Conservation (phyloP, 2,113 vertebrate genomes). For the Engystomops pustulosus region DNA sequence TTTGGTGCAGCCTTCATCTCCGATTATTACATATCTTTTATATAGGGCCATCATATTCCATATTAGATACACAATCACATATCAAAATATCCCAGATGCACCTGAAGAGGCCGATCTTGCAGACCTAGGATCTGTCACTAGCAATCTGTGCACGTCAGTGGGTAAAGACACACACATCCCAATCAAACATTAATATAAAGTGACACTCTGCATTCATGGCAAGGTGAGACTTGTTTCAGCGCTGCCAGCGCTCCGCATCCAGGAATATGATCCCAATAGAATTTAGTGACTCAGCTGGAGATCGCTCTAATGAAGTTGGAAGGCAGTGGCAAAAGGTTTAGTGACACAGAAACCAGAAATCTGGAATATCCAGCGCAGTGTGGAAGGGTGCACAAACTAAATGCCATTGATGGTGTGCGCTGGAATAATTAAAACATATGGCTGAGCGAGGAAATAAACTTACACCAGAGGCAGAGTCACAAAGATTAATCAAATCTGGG, state of each 20-base stretch:
- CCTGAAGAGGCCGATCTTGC: background rate
- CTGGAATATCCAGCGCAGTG: background rate
- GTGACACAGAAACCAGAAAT: conserved; percentile 19
- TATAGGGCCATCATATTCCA: too few relatives aligned
- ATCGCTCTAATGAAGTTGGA: conserved; percentile 40
- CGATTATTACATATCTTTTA: too few relatives aligned
- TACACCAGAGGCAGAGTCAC: too few relatives aligned
- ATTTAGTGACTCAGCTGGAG: conserved; percentile 47
- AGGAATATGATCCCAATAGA: conserved; percentile 46
- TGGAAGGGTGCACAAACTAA: background rate
- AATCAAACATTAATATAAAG: conserved; percentile 12
- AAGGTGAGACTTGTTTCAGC: conserved; percentile 40
- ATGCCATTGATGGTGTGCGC: background rate
- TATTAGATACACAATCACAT: background rate
- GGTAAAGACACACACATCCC: conserved; percentile 10
- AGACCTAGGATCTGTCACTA: background rate
- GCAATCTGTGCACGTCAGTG: conserved; percentile 19
- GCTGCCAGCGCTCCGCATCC: conserved; percentile 25
- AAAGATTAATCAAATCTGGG: background rate
- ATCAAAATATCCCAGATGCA: background rate
- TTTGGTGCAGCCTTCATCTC: too few relatives aligned
- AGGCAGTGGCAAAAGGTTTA: background rate
- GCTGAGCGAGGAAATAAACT: too few relatives aligned
- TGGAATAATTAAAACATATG: conserved; percentile 16
- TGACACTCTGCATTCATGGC: conserved; percentile 33